Evolutionary conservation across 1,140 invertebrate species (phyloP).

Genomic region (Bactericera cockerelli): DNA sequence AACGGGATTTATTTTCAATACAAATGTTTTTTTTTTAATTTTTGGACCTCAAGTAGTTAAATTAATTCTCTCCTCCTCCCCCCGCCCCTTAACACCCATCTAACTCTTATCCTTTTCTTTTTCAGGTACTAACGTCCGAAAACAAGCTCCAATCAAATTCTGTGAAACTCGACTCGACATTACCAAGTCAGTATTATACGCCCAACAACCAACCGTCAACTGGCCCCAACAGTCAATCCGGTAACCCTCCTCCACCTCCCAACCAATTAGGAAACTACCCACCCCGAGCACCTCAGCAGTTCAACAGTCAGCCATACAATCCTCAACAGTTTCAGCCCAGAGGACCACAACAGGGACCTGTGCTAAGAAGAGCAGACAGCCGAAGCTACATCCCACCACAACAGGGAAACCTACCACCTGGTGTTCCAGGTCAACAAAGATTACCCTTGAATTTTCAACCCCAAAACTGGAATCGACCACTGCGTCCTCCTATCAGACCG

Average conservation of each 20-base stretch:
- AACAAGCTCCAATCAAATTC: neutral
- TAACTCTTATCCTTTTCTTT: conserved; percentile 7
- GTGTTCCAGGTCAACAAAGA: neutral
- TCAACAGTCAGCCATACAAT: neutral
- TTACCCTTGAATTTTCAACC: conserved; percentile 6
- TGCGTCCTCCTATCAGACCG: neutral
- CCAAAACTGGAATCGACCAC: conserved; percentile 4
- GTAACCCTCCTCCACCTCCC: neutral
- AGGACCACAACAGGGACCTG: neutral
- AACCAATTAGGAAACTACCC: neutral
- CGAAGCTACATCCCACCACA: neutral
- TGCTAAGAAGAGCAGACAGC: neutral
- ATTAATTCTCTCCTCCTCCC: no score
- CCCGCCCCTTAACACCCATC: no score
- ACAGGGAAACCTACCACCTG: neutral
- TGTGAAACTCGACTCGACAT: neutral
- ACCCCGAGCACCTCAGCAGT: neutral
- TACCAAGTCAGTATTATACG: neutral
- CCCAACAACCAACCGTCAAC: no score
- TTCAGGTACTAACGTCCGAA: neutral
- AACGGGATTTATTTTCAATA: no score
- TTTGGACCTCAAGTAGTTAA: no score
- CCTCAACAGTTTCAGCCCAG: neutral
- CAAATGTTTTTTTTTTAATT: no score
- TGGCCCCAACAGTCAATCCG: no score